phyloP scores from a whole-genome alignment of 2,888 invertebrate genomes.

The Norana najaformis region DNA sequence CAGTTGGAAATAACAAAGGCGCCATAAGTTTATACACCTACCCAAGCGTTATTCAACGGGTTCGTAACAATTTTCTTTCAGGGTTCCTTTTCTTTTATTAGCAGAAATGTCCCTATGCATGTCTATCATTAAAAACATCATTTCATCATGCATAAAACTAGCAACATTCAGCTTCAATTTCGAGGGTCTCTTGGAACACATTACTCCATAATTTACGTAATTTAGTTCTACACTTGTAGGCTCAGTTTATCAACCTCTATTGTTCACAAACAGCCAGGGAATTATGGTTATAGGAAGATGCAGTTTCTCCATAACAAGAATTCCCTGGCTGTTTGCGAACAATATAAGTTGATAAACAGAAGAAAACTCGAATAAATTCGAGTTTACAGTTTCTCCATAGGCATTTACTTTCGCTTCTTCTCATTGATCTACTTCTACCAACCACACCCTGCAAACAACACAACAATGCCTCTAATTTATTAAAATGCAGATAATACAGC shows the following conservation, averaged over 20 bases:
- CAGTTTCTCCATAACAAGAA: no score
- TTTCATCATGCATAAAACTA: background rate
- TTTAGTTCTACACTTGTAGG: background rate
- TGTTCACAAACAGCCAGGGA: no score
- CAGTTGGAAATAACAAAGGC: slow-evolving; percentile 87
- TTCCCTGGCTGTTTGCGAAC: no score
- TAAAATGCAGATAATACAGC: background rate
- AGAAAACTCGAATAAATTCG: background rate
- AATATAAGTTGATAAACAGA: no score
- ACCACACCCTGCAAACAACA: background rate
- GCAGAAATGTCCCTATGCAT: background rate
- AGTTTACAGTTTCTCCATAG: no score
- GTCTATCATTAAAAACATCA: background rate
- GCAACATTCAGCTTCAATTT: background rate
- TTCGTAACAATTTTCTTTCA: slow-evolving; percentile 53
- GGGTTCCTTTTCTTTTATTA: background rate
- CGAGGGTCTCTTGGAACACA: background rate
- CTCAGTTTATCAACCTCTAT: background rate
- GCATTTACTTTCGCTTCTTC: no score
- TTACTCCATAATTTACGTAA: background rate
- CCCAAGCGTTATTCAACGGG: slow-evolving; percentile 82
- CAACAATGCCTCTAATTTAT: background rate
- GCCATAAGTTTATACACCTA: slow-evolving; percentile 83
- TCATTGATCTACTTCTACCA: background rate
- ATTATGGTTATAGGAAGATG: no score